phyloP scores from a whole-genome alignment of 2,888 invertebrate species.

The Graphium colonna region DNA sequence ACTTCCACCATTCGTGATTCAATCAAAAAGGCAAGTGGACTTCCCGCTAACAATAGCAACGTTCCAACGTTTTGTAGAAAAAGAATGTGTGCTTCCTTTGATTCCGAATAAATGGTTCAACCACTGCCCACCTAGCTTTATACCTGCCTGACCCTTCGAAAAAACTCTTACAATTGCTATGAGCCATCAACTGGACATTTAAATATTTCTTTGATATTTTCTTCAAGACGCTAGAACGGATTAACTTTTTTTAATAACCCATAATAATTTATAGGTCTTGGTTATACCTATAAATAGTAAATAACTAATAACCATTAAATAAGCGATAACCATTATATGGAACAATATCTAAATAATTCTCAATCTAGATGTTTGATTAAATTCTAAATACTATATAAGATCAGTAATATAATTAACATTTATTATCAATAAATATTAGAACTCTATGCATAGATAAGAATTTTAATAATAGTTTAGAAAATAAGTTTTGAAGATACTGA shows the following conservation, averaged over 20 bases:
- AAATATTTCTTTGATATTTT: not conserved
- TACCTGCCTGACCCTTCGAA: slow-evolving; percentile 55
- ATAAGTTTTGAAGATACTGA: too few species aligned
- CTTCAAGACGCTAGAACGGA: too few species aligned
- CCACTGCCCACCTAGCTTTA: slow-evolving; percentile 31
- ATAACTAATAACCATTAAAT: too few species aligned
- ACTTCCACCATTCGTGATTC: not conserved
- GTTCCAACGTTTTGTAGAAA: slow-evolving; percentile 11
- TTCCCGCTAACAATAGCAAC: slow-evolving; percentile 4
- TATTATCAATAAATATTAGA: not conserved
- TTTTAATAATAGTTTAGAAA: too few species aligned
- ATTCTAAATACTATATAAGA: too few species aligned
- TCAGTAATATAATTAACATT: too few species aligned
- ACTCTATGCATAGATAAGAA: not conserved
- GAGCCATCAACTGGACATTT: slow-evolving; percentile 29
- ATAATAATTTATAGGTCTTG: too few species aligned
- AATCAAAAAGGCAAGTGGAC: not conserved
- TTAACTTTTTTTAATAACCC: too few species aligned
- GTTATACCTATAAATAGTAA: too few species aligned
- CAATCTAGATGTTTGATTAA: too few species aligned
- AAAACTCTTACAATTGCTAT: slow-evolving; percentile 42
- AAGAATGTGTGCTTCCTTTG: slow-evolving; percentile 9
- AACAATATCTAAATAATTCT: too few species aligned
- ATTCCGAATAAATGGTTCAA: slow-evolving; percentile 17
- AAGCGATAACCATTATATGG: too few species aligned